phyloP scores from a whole-genome alignment of 2,797 vertebrate genomes.

The Protosalanx chinensis region DNA sequence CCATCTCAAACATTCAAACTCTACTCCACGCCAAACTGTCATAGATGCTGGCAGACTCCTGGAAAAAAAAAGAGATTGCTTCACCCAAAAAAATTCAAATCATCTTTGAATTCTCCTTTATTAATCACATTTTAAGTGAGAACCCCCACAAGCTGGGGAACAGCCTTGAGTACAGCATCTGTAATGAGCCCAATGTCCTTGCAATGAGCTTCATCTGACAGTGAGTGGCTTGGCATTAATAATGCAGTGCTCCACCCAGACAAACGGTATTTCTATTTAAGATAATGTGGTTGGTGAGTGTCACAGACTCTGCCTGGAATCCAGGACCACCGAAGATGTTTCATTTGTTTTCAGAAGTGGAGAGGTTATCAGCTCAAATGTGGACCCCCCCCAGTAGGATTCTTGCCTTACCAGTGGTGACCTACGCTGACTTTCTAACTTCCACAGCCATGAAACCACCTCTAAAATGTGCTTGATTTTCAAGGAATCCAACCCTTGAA shows the following conservation, averaged over 20 bases:
- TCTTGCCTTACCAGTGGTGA: too few relatives aligned
- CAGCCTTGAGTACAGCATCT: constrained; percentile 36
- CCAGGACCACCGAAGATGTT: neutral
- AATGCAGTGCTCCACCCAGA: constrained; percentile 50
- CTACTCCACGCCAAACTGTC: neutral
- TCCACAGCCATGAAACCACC: too few relatives aligned
- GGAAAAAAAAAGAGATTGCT: neutral
- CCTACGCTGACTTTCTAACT: too few relatives aligned
- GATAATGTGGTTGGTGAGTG: neutral
- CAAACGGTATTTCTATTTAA: constrained; percentile 24
- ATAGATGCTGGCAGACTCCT: neutral
- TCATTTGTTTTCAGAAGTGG: too few relatives aligned
- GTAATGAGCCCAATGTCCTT: constrained; percentile 53
- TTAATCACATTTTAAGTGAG: constrained; percentile 54
- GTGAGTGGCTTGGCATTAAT: constrained; percentile 55
- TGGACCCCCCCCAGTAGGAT: too few relatives aligned
- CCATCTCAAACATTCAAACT: constrained; percentile 2
- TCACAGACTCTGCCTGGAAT: constrained; percentile 20
- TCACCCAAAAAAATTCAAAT: constrained; percentile 25
- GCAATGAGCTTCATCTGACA: constrained; percentile 44
- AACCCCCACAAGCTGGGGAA: constrained; percentile 26
- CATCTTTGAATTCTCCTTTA: constrained; percentile 37
- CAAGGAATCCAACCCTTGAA: neutral
- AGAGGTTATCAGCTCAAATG: too few relatives aligned
- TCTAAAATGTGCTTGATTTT: too few relatives aligned